phyloP scores from a whole-genome alignment of 2,888 invertebrate genomes.

The Marasmarcha lunaedactyla region DNA sequence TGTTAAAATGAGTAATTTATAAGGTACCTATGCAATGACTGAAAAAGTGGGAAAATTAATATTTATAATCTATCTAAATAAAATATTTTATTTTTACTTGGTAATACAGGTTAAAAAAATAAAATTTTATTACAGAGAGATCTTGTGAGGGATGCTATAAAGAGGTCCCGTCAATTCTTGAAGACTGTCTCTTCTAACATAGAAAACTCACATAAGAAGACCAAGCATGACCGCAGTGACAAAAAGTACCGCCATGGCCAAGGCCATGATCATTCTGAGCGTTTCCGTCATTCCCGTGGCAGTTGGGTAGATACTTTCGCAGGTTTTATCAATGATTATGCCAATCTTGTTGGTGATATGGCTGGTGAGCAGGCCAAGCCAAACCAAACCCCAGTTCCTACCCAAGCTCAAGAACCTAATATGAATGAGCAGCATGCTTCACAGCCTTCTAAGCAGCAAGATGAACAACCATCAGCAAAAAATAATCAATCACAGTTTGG shows the following conservation, averaged over 20 bases:
- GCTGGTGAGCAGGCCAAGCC: slow-evolving; percentile 18
- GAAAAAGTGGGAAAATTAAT: no score
- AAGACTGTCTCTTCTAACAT: slow-evolving; percentile 28
- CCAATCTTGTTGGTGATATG: slow-evolving; percentile 56
- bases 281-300: slow-evolving; percentile 23
- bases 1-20: no score
- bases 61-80: no score
- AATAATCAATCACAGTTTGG: not conserved
- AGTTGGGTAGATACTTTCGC: slow-evolving; percentile 63
- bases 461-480: not conserved
- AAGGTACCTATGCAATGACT: no score
- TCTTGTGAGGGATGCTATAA: slow-evolving; percentile 39
- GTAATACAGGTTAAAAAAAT: no score
- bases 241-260: slow-evolving; percentile 20
- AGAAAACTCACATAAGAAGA: slow-evolving; percentile 31
- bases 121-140: no score
- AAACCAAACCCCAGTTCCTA: slow-evolving; percentile 10
- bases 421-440: slow-evolving; percentile 10
- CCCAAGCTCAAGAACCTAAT: slow-evolving; percentile 13
- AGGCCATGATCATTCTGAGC: slow-evolving; percentile 18
- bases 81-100: no score
- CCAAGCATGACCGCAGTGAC: slow-evolving; percentile 27
- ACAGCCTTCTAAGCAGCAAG: not conserved
- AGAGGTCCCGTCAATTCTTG: slow-evolving; percentile 45
- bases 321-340: slow-evolving; percentile 65